phyloP scores from a whole-genome alignment of 2,888 invertebrate species.

The Prosopocoilus inquinatus region DNA sequence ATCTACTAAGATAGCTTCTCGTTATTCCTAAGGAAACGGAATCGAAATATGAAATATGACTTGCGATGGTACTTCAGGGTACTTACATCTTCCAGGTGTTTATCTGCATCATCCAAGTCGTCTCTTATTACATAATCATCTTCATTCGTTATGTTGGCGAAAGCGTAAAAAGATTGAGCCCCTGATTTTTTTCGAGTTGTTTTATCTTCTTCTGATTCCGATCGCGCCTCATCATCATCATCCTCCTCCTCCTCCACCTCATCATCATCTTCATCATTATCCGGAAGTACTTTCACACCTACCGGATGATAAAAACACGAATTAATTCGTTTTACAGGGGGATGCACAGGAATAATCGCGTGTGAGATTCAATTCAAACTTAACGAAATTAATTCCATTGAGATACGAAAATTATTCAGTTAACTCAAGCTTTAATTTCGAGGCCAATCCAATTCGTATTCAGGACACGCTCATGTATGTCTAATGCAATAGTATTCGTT shows the following conservation, averaged over 20 bases:
- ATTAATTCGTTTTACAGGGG: neutral
- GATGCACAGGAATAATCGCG: no score
- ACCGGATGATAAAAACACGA: neutral
- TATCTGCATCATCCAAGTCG: constrained; percentile 46
- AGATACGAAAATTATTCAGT: no score
- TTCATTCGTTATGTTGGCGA: constrained; percentile 59
- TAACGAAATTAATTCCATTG: no score
- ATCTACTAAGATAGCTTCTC: neutral
- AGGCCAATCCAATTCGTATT: no score
- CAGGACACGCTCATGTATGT: no score
- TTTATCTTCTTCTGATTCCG: constrained; percentile 39
- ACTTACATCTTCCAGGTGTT: constrained; percentile 44
- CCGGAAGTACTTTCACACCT: constrained; percentile 34
- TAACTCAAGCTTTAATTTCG: no score
- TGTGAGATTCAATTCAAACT: no score
- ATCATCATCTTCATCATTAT: constrained; percentile 26
- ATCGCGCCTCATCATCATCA: constrained; percentile 27
- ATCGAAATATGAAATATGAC: neutral
- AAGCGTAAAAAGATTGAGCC: constrained; percentile 42
- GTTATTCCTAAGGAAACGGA: constrained; percentile 1
- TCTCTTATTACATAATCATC: constrained; percentile 54
- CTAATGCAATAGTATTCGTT: no score
- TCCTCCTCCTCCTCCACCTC: no score
- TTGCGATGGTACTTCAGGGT: neutral
- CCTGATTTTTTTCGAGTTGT: constrained; percentile 26